These are phyloP conservation scores for Emberiza fucata DNA, from an alignment of 2,113 vertebrate species.

Conservation along the genomic window DNA sequence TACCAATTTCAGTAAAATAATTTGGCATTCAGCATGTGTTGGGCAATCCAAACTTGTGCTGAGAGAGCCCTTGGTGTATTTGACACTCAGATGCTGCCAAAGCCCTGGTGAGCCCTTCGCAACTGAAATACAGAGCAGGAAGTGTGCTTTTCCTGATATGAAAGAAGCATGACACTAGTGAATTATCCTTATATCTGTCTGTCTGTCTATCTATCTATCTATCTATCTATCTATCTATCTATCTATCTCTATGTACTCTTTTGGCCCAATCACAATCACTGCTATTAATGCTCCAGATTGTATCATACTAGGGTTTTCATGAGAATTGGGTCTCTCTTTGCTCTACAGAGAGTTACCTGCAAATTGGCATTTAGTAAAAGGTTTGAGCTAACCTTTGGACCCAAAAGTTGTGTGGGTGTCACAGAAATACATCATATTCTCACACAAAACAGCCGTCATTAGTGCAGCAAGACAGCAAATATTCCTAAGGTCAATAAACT, in stretches of 20 bases:
- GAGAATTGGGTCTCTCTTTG: neutral
- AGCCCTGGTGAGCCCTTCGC: neutral
- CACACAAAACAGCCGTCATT: neutral
- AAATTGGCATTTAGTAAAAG: neutral
- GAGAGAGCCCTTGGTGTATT: neutral
- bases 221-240: neutral
- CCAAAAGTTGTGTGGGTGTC: neutral
- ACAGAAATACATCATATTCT: neutral
- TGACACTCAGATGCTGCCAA: neutral
- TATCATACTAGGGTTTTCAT: neutral
- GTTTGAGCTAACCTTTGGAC: neutral
- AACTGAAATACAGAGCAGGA: neutral
- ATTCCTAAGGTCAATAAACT: neutral
- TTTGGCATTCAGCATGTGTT: neutral
- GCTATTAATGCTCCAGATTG: neutral
- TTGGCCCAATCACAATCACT: neutral
- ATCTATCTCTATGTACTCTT: neutral
- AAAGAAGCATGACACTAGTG: neutral
- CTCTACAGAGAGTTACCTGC: rapidly evolving
- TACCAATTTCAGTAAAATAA: neutral
- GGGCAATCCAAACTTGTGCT: neutral
- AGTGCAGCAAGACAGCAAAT: neutral
- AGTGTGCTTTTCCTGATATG: neutral
- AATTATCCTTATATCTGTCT: neutral
- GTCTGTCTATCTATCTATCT: neutral